These are phyloP conservation scores for Papilio xuthus DNA, from an alignment of 1,140 invertebrate genomes.

Conservation along the genomic window DNA sequence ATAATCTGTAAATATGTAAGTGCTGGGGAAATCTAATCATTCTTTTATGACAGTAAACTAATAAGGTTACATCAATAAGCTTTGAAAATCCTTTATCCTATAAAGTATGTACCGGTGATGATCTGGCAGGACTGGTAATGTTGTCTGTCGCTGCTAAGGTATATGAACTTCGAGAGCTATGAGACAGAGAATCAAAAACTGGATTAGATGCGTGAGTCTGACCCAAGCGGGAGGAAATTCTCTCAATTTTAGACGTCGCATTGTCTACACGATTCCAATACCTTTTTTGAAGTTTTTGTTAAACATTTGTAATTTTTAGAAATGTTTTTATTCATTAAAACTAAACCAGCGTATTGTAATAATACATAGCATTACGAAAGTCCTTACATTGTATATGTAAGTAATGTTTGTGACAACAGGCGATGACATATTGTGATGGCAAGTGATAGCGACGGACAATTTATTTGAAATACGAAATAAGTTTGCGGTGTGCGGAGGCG, in stretches of 20 bases:
- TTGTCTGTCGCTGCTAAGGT: not conserved
- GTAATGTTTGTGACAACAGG: not conserved
- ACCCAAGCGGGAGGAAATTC: not conserved
- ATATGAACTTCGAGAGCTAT: not conserved
- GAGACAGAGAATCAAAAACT: not conserved
- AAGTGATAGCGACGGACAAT: conserved; percentile 6
- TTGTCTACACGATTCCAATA: not conserved
- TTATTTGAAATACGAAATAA: conserved; percentile 5
- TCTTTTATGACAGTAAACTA: too few species aligned
- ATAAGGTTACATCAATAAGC: too few species aligned
- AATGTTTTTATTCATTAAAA: not conserved
- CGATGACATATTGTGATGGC: not conserved
- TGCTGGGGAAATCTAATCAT: too few species aligned
- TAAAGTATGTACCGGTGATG: not conserved
- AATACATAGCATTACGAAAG: too few species aligned
- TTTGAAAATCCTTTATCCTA: too few species aligned
- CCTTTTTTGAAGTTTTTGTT: not conserved
- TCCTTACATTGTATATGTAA: too few species aligned
- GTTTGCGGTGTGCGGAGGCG: not conserved
- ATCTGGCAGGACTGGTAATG: not conserved
- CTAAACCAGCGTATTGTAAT: too few species aligned
- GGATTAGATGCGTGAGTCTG: conserved; percentile 2
- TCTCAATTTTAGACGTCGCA: not conserved
- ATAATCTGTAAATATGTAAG: too few species aligned
- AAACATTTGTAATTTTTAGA: not conserved